These are phyloP conservation scores for Odontamblyopus lacepedii DNA, from an alignment of 2,797 vertebrate genomes.

Conservation along the genomic window DNA sequence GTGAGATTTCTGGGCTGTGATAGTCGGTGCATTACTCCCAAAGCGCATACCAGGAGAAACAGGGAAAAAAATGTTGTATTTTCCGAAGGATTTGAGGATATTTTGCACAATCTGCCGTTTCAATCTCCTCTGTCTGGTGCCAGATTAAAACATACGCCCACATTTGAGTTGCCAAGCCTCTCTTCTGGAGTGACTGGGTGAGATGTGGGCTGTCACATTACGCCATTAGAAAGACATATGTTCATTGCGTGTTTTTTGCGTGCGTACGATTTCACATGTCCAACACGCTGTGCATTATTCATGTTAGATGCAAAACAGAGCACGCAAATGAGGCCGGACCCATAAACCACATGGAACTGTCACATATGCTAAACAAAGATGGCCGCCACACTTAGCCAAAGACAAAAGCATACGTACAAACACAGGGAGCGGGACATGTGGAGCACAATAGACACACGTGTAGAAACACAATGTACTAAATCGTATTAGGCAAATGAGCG, in stretches of 20 bases:
- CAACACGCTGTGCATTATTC: slow-evolving; percentile 54
- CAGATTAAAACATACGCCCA: slow-evolving; percentile 40
- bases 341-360: slow-evolving; percentile 42
- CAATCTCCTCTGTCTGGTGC: slow-evolving; percentile 52
- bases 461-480: slow-evolving; percentile 40
- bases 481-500: slow-evolving; percentile 71
- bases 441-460: slow-evolving; percentile 15
- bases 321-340: slow-evolving; percentile 32
- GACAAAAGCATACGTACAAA: slow-evolving; percentile 6
- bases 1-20: slow-evolving; percentile 47
- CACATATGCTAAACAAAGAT: slow-evolving; percentile 24
- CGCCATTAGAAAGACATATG: slow-evolving; percentile 60
- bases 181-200: slow-evolving; percentile 50
- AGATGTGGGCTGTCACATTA: slow-evolving; percentile 66
- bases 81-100: slow-evolving; percentile 38
- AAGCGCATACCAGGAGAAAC: slow-evolving; percentile 15
- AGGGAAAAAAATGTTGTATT: not conserved
- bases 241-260: slow-evolving; percentile 37
- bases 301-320: slow-evolving; percentile 47
- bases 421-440: not conserved
- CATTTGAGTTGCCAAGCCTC: slow-evolving; percentile 42
- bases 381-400: slow-evolving; percentile 24
- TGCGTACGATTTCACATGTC: slow-evolving; percentile 57
- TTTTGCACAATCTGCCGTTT: slow-evolving; percentile 62
- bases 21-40: slow-evolving; percentile 37